Base-by-base conservation (phyloP, 2,888 invertebrate genomes). In the Chymomyza fuscimana region DNA sequence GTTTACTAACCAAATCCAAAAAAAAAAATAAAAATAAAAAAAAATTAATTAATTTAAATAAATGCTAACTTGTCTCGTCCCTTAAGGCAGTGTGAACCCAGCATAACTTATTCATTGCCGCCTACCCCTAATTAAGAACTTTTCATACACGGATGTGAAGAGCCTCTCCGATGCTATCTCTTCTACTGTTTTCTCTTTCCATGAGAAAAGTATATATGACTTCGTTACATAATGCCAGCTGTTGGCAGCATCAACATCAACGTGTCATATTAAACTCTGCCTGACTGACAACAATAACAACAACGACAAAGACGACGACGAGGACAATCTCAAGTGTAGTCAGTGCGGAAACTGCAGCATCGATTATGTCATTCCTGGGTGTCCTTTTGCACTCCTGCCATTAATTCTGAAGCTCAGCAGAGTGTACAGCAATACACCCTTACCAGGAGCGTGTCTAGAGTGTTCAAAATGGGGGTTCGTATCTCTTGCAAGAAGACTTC, bases 341-440 rank as follows among this genome's bases (percentile, higher is more conserved):
- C 68, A 60, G 46, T 61, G 67, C 80, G 87, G 83, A 86, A 80
- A 72, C 87, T 83, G 86, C 87, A 85, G 62, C 69, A 70, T 82
- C 83, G 83, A 83, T 83, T 83, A 87, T 87, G 87, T 82, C 87
- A 83, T 85, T 82, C 66, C 59, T 71, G 75, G 65, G 65, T 66
- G 64, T 60, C 66, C 61, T 69, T 66, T 63, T 50, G 63, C 68
- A 16, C 10, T 15, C 16, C 25, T 22, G 12, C 40, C 40, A 12
- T 46, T 9, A 32, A 32, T 32, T 1, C 51, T 51, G 51, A 5
- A 51, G 16, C 51, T 9, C 32, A 25, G 25, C 25, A 25, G 25
- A 25, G 25, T 25, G 25, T 32, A 32, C 32, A 32, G 9, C 32
- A 0, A 1, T 32, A 9, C 32, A 32, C 32, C 5, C 32, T 1